A percentile compares a stretch with the other conserved stretches of the same genome.
Conservation (phyloP, 2,797 vertebrate genomes). For the Pangasius macronema region DNA sequence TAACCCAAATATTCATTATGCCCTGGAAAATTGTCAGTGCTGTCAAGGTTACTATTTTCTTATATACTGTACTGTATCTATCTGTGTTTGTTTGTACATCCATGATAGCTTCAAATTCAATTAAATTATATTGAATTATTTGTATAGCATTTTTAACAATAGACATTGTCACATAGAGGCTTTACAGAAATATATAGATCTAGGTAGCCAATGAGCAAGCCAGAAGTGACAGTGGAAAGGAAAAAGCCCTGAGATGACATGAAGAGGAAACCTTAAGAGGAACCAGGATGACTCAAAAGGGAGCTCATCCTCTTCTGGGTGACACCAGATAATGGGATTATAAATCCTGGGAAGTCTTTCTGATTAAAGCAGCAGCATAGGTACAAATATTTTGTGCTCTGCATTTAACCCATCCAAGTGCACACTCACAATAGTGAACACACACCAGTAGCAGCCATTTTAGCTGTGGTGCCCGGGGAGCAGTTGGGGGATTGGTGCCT, state of each 20-base stretch:
- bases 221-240: not conserved
- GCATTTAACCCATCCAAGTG: too few relatives aligned
- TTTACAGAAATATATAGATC: not conserved
- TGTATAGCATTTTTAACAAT: not conserved
- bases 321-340: not conserved
- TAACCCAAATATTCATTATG: not conserved
- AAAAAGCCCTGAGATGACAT: not conserved
- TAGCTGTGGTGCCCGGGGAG: too few relatives aligned
- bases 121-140: not conserved
- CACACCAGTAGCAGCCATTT: too few relatives aligned
- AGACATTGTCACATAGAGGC: not conserved
- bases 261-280: not conserved
- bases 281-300: not conserved
- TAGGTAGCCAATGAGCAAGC: not conserved
- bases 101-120: not conserved
- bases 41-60: not conserved
- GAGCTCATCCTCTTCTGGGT: not conserved
- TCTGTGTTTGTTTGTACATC: too few relatives aligned
- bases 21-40: not conserved
- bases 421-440: too few relatives aligned
- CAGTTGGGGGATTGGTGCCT: too few relatives aligned
- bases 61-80: too few relatives aligned
- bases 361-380: too few relatives aligned
- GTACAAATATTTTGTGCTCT: too few relatives aligned
- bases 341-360: not conserved